Evolutionary conservation across 2,888 invertebrate genomes (phyloP).

Genomic region (Melanchra persicariae): DNA sequence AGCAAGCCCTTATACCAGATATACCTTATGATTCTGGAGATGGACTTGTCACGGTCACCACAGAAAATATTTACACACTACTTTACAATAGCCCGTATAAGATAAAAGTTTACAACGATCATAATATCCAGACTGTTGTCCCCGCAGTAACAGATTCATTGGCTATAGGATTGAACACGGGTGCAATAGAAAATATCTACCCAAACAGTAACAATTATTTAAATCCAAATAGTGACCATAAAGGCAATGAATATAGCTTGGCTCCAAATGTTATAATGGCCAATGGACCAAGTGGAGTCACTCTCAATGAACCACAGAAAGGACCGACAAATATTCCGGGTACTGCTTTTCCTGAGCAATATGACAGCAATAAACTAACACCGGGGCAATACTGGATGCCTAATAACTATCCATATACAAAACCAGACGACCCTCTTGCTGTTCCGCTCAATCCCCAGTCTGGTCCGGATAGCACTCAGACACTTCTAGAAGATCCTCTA

Average conservation of each 20-base stretch:
- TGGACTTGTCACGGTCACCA: constrained; percentile 44
- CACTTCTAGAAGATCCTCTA: neutral
- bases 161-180: constrained; percentile 52
- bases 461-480: neutral
- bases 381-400: constrained; percentile 10
- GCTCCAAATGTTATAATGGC: neutral
- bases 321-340: neutral
- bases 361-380: neutral
- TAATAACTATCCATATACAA: constrained; percentile 22
- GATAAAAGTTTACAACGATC: constrained; percentile 45
- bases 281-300: constrained; percentile 6
- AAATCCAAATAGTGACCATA: constrained; percentile 1
- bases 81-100: constrained; percentile 49
- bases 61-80: constrained; percentile 53
- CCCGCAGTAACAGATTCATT: constrained; percentile 15
- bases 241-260: constrained; percentile 26
- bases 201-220: constrained; percentile 23
- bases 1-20: constrained; percentile 78
- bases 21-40: constrained; percentile 71
- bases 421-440: neutral
- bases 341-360: neutral
- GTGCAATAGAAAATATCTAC: constrained; percentile 46
- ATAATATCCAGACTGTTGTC: constrained; percentile 17
- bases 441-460: neutral
- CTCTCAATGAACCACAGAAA: constrained; percentile 11